phyloP scores from a whole-genome alignment of 1,140 invertebrate genomes.

The Zaprionus taronus region DNA sequence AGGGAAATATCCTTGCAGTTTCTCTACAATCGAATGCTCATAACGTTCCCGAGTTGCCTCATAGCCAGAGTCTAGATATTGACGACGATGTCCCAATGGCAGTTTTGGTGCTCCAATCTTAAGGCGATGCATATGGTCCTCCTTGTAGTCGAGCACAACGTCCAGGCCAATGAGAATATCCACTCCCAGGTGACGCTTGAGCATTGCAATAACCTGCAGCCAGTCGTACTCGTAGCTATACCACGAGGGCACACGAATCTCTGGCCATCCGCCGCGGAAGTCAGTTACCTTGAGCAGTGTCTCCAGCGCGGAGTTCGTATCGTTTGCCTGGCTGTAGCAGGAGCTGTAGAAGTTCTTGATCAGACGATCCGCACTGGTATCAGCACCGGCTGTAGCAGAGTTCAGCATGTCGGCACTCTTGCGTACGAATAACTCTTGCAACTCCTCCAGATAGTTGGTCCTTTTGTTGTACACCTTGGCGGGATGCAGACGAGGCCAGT shows the following conservation, averaged over 20 bases:
- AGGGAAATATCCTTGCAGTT: slow-evolving; percentile 66
- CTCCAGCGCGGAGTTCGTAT: slow-evolving; percentile 43
- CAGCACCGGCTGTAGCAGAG: slow-evolving; percentile 39
- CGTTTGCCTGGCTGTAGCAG: slow-evolving; percentile 87
- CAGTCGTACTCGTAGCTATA: slow-evolving; percentile 77
- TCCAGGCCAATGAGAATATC: slow-evolving; percentile 75
- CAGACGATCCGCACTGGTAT: slow-evolving; percentile 85
- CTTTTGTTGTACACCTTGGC: slow-evolving; percentile 85
- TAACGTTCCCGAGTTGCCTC: slow-evolving; percentile 53
- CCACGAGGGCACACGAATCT: slow-evolving; percentile 64
- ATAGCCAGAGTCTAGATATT: slow-evolving; percentile 52
- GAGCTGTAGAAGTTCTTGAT: slow-evolving; percentile 93
- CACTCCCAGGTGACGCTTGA: slow-evolving; percentile 68
- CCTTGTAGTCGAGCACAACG: slow-evolving; percentile 70
- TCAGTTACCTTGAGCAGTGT: slow-evolving; percentile 62
- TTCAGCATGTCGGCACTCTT: slow-evolving; percentile 75
- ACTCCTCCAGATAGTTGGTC: slow-evolving; percentile 91
- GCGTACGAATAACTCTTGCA: slow-evolving; percentile 84
- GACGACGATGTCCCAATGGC: slow-evolving; percentile 50
- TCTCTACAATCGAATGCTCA: slow-evolving; percentile 44
- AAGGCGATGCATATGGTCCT: slow-evolving; percentile 68
- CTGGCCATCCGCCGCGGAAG: slow-evolving; percentile 75
- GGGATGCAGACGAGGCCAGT: slow-evolving; percentile 86
- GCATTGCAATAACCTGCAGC: slow-evolving; percentile 63
- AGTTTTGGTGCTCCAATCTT: slow-evolving; percentile 72